Evolutionary conservation across 2,888 invertebrate genomes (phyloP).

Genomic region (Drosophila prostipennis): DNA sequence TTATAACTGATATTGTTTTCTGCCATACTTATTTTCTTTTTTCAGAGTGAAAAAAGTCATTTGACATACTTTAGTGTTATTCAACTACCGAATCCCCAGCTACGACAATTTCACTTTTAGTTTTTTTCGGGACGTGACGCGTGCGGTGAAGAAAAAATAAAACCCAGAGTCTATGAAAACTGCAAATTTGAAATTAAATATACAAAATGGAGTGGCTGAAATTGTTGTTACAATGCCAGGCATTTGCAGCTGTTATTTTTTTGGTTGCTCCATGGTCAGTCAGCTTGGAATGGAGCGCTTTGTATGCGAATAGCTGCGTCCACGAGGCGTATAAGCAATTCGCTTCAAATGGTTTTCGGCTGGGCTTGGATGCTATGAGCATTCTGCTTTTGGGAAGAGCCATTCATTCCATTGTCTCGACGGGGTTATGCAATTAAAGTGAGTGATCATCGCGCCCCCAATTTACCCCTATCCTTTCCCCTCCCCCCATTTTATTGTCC

Average conservation of each 20-base stretch:
- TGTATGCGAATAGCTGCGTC: constrained; percentile 58
- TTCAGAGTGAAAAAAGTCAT: not conserved
- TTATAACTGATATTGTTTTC: not conserved
- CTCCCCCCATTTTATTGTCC: not conserved
- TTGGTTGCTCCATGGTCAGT: constrained; percentile 66
- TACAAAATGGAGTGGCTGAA: constrained; percentile 51
- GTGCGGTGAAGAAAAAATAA: constrained; percentile 26
- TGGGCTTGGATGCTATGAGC: constrained; percentile 53
- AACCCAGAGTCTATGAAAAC: constrained; percentile 20
- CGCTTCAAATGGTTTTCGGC: constrained; percentile 45
- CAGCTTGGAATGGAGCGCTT: constrained; percentile 53
- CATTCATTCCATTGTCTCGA: constrained; percentile 54
- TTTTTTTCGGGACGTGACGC: constrained; percentile 69
- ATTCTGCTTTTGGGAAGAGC: constrained; percentile 48
- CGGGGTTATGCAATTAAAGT: constrained; percentile 63
- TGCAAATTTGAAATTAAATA: constrained; percentile 56
- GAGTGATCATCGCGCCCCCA: constrained; percentile 37
- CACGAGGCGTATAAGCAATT: constrained; percentile 73
- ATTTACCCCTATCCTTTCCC: not conserved
- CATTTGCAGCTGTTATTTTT: constrained; percentile 32
- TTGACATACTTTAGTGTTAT: constrained; percentile 69
- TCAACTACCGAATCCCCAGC: constrained; percentile 59
- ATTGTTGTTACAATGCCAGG: constrained; percentile 30
- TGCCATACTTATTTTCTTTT: constrained; percentile 2
- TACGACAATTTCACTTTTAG: constrained; percentile 76